These are phyloP conservation scores for Dolichallabes microphthalmus DNA, from an alignment of 2,113 vertebrate genomes.

Conservation along the genomic window DNA sequence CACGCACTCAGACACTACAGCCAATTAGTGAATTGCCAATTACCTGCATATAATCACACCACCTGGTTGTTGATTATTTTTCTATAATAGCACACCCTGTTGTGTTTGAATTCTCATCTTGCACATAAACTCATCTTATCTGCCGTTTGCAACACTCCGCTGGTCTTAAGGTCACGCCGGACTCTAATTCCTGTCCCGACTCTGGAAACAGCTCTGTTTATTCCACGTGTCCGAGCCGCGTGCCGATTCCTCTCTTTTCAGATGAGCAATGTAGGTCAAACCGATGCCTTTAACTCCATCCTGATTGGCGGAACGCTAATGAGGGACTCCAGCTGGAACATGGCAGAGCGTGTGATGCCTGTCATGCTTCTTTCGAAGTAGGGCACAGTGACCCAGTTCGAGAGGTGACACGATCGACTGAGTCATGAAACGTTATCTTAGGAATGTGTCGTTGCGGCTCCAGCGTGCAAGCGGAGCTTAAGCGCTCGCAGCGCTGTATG, in stretches of 20 bases:
- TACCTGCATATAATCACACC: neutral
- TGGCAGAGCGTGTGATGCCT: conserved; percentile 50
- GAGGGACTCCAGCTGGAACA: conserved; percentile 45
- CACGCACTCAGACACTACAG: too few species aligned
- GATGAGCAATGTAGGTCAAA: conserved; percentile 51
- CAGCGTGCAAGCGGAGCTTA: conserved; percentile 29
- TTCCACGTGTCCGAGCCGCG: conserved; percentile 10
- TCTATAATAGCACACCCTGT: neutral
- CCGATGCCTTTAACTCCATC: conserved; percentile 37
- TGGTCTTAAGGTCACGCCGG: conserved; percentile 34
- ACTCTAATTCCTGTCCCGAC: conserved; percentile 13
- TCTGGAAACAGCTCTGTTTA: conserved; percentile 19
- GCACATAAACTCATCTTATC: conserved; percentile 3
- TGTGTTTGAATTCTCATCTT: neutral
- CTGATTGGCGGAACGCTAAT: conserved; percentile 46
- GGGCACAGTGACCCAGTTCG: conserved; percentile 58
- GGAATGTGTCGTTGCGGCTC: conserved; percentile 53
- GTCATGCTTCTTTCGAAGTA: conserved; percentile 55
- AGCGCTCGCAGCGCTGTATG: neutral
- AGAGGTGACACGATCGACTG: conserved; percentile 46
- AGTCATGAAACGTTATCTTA: conserved; percentile 53
- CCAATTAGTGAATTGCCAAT: too few species aligned
- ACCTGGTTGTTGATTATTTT: neutral
- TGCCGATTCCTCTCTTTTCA: conserved; percentile 22
- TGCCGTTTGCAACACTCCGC: conserved; percentile 9